Percentiles rank a stretch among this genome's conserved stretches.
These are phyloP conservation scores for Hypanus sabinus DNA, from an alignment of 2,113 vertebrate species.

Conservation along the genomic window DNA sequence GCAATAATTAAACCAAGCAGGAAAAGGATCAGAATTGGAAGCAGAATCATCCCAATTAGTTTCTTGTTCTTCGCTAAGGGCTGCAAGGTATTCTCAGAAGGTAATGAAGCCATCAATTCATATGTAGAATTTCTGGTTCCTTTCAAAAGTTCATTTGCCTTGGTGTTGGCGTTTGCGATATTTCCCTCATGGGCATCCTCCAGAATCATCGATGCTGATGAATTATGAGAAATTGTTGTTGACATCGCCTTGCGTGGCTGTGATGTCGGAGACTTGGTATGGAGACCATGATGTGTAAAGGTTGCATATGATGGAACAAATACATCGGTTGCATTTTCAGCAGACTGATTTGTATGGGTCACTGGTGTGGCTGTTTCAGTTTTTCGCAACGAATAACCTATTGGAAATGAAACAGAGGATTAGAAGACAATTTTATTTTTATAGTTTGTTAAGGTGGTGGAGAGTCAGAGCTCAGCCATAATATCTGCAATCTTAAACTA, in stretches of 20 bases:
- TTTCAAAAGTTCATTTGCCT: not conserved
- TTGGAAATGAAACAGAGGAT: conserved; percentile 16
- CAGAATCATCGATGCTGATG: not conserved
- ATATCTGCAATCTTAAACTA: not conserved
- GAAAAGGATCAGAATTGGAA: not conserved
- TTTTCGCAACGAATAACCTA: not conserved
- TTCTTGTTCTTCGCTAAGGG: not conserved
- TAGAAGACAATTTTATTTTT: not conserved
- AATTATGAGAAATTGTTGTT: not conserved
- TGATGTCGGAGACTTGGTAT: not conserved
- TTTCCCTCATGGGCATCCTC: not conserved
- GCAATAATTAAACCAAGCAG: not conserved
- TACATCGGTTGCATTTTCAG: no score
- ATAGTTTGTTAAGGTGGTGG: not conserved
- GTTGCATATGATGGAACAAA: not conserved
- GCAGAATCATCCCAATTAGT: not conserved
- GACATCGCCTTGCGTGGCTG: not conserved
- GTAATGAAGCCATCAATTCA: not conserved
- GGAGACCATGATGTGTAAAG: not conserved
- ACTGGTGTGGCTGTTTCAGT: not conserved
- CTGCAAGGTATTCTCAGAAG: not conserved
- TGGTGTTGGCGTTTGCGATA: not conserved
- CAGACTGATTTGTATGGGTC: not conserved
- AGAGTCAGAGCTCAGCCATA: not conserved
- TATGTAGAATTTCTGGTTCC: not conserved